These are phyloP conservation scores for Leucophora obtusa DNA, from an alignment of 2,888 invertebrate genomes.

Conservation along the genomic window DNA sequence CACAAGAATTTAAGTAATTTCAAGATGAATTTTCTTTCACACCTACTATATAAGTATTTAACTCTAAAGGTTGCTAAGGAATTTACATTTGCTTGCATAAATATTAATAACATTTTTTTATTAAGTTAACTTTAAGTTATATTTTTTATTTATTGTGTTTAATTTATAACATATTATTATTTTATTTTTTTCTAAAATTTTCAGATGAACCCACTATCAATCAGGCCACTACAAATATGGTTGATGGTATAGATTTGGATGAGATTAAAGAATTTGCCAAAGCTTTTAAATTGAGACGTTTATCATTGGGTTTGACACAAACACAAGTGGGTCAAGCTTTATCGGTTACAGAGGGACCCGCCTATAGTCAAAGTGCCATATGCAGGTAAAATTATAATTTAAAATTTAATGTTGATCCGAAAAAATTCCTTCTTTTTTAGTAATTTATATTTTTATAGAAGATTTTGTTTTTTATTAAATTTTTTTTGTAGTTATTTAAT, in stretches of 20 bases:
- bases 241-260: constrained; percentile 97
- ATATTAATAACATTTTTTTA: neutral
- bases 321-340: constrained; percentile 98
- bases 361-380: constrained; percentile 99
- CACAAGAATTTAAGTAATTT: neutral
- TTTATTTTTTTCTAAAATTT: constrained; percentile 61
- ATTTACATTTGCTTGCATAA: neutral
- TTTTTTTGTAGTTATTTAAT: too few species aligned
- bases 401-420: neutral
- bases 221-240: constrained; percentile 95
- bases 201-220: constrained; percentile 95
- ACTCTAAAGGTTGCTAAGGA: neutral
- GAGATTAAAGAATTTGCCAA: constrained; percentile 99
- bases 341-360: constrained; percentile 97
- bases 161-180: neutral
- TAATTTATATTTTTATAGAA: too few species aligned
- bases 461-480: too few species aligned
- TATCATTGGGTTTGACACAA: constrained; percentile 96
- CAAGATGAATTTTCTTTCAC: neutral
- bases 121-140: constrained; percentile 23
- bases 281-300: constrained; percentile 94
- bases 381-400: constrained; percentile 89
- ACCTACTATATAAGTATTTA: neutral
- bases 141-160: constrained; percentile 40
- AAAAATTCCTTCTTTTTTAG: constrained; percentile 27